Base-by-base conservation (phyloP, 2,888 invertebrate genomes). In the Troides oblongomaculatus region DNA sequence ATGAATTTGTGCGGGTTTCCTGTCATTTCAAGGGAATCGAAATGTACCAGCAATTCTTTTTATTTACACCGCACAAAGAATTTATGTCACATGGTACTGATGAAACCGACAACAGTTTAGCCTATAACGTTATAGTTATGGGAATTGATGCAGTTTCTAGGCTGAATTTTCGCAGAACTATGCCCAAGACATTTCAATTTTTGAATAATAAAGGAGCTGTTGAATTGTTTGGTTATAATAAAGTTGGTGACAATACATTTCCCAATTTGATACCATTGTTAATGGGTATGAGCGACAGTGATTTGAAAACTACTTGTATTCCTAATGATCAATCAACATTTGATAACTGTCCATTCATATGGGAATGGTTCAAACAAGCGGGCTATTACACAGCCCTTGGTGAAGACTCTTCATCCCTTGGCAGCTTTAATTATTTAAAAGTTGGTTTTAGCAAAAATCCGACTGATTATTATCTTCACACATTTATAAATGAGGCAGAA, bases 211-310 rank as follows among this genome's bases (percentile, higher is more conserved):
- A 95, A 50, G 92, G 93, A 0, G 95, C 95, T 18, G 90, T 96
- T n/a, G 97, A 97, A 79, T 91, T 98, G 81, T 82, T 95, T 72
- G 98, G 98, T 1, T 98, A 97, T 84, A 97, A 96, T 81, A 98
- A 98, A 92, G 95, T 98, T 3, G 98, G 95, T 0, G 98, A 98
- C 84, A 98, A 98, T 82, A 97, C 98, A 0, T 97, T 96, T 80
- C 97, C 97, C 0, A 98, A 98, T 84, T 82, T 98, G 60, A 93
- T 97, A 57, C 96, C 98, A 0, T 90, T 96, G 60, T 85, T 98
- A n/a, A 94, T 94, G 17, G 98, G 98, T 0, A 78, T 94, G 53
- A 93, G 93, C 17, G 94, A 93, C 62, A 86, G 88, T 1, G 95
- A 96, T 77, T 79, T 96, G 21, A 85, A 86, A 58, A 84, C 88